phyloP scores from a whole-genome alignment of 2,113 vertebrate species.

The Ceyx melanurus region DNA sequence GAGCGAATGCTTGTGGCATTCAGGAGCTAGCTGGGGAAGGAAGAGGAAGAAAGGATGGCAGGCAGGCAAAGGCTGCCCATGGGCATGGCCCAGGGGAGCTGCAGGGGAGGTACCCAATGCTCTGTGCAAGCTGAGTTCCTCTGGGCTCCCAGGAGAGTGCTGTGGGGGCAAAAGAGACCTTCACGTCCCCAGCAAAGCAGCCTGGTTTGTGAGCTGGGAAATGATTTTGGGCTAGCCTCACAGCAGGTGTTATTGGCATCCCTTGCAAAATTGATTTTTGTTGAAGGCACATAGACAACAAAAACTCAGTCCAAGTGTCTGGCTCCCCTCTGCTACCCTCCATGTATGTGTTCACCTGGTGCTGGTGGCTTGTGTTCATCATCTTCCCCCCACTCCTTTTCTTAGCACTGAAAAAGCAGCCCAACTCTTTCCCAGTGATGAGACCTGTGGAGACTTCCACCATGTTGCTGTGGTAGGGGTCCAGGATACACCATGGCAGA shows the following conservation, averaged over 20 bases:
- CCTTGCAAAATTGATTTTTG: background rate
- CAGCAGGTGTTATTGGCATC: background rate
- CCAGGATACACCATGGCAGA: accelerated
- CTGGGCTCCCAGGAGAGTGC: background rate
- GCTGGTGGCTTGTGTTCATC: background rate
- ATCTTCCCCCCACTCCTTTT: background rate
- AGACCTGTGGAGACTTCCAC: background rate
- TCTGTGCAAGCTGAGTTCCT: background rate
- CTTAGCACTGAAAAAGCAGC: background rate
- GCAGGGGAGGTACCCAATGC: background rate
- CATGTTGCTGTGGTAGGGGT: background rate
- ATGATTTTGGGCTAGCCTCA: background rate
- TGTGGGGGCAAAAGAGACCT: background rate
- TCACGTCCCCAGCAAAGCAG: constrained; percentile 12
- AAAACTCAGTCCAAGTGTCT: background rate
- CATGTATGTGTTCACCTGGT: background rate
- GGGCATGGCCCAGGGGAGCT: background rate
- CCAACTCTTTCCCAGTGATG: background rate
- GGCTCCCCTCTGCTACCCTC: background rate
- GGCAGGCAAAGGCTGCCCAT: background rate
- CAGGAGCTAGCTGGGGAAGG: constrained; percentile 33
- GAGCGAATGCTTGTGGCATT: constrained; percentile 53
- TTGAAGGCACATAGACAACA: background rate
- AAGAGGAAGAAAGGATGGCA: background rate
- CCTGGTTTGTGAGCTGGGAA: constrained; percentile 3